Conservation (phyloP, 2,113 vertebrate species). For the Aegithalos caudatus region DNA sequence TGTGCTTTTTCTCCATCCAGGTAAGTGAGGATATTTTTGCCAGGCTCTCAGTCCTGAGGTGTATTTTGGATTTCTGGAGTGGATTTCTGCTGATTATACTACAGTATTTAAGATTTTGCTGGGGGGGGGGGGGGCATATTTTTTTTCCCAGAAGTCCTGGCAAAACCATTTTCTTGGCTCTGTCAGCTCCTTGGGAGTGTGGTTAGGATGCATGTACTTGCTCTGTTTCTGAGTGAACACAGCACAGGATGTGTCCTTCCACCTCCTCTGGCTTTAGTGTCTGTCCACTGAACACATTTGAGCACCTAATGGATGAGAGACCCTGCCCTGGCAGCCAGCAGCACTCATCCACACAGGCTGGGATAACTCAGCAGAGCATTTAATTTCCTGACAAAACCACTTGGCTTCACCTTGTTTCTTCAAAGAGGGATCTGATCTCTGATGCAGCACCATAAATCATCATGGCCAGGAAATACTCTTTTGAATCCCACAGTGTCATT, state of each 20-base stretch:
- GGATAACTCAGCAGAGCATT: not conserved
- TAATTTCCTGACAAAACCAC: not conserved
- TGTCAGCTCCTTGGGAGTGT: not conserved
- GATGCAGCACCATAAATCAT: not conserved
- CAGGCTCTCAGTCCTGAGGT: not conserved
- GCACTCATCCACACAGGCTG: not conserved
- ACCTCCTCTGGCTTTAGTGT: not conserved
- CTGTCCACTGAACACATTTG: not conserved
- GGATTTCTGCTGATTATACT: not conserved
- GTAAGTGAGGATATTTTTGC: not conserved
- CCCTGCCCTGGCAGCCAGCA: not conserved
- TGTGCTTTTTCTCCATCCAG: not conserved
- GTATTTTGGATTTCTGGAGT: not conserved
- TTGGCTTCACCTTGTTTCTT: not conserved
- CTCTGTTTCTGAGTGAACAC: not conserved
- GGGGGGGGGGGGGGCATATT: rapidly evolving
- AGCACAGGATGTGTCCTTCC: rapidly evolving
- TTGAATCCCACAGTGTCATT: not conserved
- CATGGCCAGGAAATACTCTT: not conserved
- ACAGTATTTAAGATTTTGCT: not conserved
- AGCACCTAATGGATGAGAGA: not conserved
- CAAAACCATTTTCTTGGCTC: not conserved
- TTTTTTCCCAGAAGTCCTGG: not conserved
- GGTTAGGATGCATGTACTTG: rapidly evolving
- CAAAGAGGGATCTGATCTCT: not conserved